Evolutionary conservation across 2,797 vertebrate species (phyloP).

Genomic region (Pantherophis vulpinus): DNA sequence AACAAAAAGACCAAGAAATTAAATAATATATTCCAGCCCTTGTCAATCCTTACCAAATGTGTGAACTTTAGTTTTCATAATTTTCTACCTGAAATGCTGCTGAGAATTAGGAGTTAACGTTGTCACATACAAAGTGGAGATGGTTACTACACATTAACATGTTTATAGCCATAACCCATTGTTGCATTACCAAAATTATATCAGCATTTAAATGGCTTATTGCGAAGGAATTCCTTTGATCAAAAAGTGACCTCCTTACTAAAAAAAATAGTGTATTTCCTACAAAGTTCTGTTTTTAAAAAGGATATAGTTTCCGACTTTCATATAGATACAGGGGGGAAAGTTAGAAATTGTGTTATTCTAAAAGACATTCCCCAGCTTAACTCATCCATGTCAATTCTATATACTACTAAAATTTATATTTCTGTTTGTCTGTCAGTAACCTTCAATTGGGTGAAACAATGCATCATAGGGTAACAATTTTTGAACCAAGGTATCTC

Average conservation of each 20-base stretch:
- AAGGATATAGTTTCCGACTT: neutral
- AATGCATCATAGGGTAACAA: neutral
- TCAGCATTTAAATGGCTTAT: neutral
- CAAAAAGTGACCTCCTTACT: neutral
- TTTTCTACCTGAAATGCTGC: neutral
- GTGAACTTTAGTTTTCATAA: neutral
- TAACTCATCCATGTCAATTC: neutral
- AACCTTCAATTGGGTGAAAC: neutral
- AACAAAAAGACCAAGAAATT: neutral
- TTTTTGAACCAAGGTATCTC: neutral
- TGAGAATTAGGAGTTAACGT: neutral
- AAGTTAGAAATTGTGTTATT: neutral
- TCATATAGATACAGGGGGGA: neutral
- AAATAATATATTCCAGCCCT: neutral
- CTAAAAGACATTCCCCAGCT: neutral
- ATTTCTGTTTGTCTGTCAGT: neutral
- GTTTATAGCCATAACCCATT: neutral
- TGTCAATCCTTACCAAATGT: neutral
- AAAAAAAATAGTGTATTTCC: neutral
- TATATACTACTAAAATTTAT: neutral
- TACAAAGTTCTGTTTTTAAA: neutral
- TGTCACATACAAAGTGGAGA: neutral
- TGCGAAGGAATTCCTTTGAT: neutral
- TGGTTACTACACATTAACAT: neutral
- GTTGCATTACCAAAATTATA: neutral